These are phyloP conservation scores for Bombus haemorrhoidalis DNA, from an alignment of 1,140 invertebrate species.

Conservation along the genomic window DNA sequence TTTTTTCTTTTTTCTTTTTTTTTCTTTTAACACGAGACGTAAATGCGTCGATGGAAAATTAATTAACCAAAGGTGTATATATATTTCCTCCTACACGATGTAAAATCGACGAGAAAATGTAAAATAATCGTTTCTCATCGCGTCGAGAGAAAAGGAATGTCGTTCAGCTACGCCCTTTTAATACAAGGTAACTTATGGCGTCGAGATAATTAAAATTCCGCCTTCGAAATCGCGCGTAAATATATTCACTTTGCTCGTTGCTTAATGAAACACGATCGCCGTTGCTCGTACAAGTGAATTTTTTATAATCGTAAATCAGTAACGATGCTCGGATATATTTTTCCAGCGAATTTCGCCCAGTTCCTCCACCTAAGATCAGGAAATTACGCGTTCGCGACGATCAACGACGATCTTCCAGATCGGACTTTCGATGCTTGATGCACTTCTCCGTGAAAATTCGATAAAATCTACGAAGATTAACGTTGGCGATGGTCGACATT, in stretches of 20 bases:
- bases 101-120: slow-evolving; percentile 20
- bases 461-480: background rate
- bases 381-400: too few species aligned
- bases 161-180: too few species aligned
- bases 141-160: too few species aligned
- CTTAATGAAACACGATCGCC: background rate
- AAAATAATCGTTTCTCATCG: background rate
- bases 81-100: background rate
- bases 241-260: background rate
- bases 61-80: background rate
- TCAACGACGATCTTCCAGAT: too few species aligned
- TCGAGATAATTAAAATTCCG: slow-evolving; percentile 14
- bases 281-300: background rate
- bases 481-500: background rate
- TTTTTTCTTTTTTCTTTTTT: too few species aligned
- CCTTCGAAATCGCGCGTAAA: slow-evolving; percentile 2
- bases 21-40: too few species aligned
- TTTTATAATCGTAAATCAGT: background rate
- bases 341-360: too few species aligned
- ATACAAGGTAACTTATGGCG: background rate
- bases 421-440: too few species aligned
- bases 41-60: background rate
- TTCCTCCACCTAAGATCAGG: too few species aligned
- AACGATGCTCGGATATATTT: background rate
- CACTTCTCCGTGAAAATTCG: too few species aligned